phyloP scores from a whole-genome alignment of 2,888 invertebrate genomes.

The Callosobruchus maculatus region DNA sequence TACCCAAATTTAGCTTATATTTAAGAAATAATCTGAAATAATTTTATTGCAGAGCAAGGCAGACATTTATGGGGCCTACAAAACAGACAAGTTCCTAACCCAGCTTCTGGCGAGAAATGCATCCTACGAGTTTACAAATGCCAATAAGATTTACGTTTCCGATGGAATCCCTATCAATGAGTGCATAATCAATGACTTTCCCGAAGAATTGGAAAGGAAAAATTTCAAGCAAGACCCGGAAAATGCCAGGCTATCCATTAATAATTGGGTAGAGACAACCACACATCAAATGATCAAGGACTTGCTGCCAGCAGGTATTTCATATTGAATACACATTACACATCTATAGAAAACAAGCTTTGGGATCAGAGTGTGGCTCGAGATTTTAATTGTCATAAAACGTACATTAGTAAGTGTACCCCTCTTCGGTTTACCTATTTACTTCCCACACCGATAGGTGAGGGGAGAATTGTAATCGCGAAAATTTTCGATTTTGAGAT shows the following conservation, averaged over 20 bases:
- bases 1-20: background rate
- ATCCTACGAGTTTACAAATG: slow-evolving; percentile 70
- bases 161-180: slow-evolving; percentile 56
- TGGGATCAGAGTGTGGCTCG: too few species aligned
- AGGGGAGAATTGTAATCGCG: too few species aligned
- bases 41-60: slow-evolving; percentile 57
- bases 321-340: background rate
- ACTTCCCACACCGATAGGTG: too few species aligned
- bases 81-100: slow-evolving; percentile 60
- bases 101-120: slow-evolving; percentile 52
- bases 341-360: too few species aligned
- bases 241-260: slow-evolving; percentile 61
- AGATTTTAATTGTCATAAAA: too few species aligned
- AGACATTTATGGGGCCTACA: slow-evolving; percentile 69
- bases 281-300: slow-evolving; percentile 77
- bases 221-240: slow-evolving; percentile 64
- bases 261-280: slow-evolving; percentile 70
- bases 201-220: slow-evolving; percentile 59
- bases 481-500: too few species aligned
- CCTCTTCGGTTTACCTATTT: too few species aligned
- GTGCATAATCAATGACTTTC: slow-evolving; percentile 66
- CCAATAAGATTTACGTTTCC: slow-evolving; percentile 74
- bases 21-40: background rate
- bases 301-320: slow-evolving; percentile 58
- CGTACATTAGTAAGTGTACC: too few species aligned